Base-by-base conservation (phyloP, 2,113 vertebrate species). In the Lampris megalopsis region DNA sequence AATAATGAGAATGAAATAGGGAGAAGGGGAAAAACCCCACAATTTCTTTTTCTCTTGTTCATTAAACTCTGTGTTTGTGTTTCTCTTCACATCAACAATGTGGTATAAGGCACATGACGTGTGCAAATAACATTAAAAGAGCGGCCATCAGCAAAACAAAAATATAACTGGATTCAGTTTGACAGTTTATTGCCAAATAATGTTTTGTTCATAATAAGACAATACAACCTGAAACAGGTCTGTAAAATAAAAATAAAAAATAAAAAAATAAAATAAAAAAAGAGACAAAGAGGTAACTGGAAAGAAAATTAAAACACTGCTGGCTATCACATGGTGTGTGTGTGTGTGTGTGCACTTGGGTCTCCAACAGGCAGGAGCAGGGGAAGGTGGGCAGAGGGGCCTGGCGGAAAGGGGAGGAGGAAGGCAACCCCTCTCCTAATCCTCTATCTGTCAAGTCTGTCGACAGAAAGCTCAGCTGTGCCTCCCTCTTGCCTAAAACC, bases 401-500 rank as follows among this genome's bases (percentile, higher is more conserved):
- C 38, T 49, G 61, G 48, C 9, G 40, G 67, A 36, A 9, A 50
- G 67, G 13, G 50, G 61, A 8, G 37, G 8, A 4, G 37, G 59
- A 42, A 49, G 68, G 64, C 36, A 60, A 75, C 68, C 75, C 58
- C 72, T 81, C 43, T 73, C 41, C 72, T 91, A 89, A 92, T 92
- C 89, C 83, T 82, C 88, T 66, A 89, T 92, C 88, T 68, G 88
- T 93, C 87, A 90, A 35, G 79, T 90, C 87, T 92, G 91, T 91
- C 93, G 92, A 62, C 91, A 84, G 79, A 59, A 82, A 79, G 77
- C 82, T 88, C 89, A 92, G 89, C 89, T 92, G 90, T 90, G 86
- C 82, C 68, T 82, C 87, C 69, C 68, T 86, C 77, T 61, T 36
- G 59, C 75, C 87, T 75, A 79, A 91, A 93, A 91, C 70, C 89